Evolutionary conservation across 2,888 invertebrate species (phyloP), one percentile per base, ranked within the genome.

Genomic region (Heterodera filipjevi): DNA sequence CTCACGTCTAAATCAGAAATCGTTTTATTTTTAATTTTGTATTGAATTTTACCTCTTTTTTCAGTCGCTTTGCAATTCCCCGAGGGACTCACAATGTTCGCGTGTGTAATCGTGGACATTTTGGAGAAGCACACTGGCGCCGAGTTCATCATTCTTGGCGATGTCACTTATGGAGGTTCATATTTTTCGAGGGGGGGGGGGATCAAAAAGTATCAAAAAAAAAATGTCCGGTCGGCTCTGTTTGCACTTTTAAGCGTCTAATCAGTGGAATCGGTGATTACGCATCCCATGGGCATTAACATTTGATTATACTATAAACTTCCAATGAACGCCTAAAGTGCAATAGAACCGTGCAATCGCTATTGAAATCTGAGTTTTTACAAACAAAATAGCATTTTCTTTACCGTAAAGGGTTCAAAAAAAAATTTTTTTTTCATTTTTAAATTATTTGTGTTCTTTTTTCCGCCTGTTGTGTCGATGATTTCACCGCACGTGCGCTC

Each of bases 131-230:
- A 89, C 80, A 88, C 88, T 6, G 85, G 80, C 5, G 85, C 86
- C 89, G 96, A 97, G 86, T 94, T 94, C 0, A 92, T 98, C 72
- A 96, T 99, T 81, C 95, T 99, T 95, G 98, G 96, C 12, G 99
- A 99, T 91, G 97, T 99, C 27, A 98, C 99, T 0, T 99, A 99
- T 89, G 99, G 99, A 59, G 59, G 59, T 59, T 27, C 22, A 27
- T 14, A 59, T 27, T 8, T 59, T 27, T 39, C 12, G 39, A 12
- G 6, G 39, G 39, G 39, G 39, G 39, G 39, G 39, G 39, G 39
- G 39, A 12, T 39, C 39, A 10, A 39, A 39, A 39, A 39, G 2
- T 39, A 10, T 39, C 39, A 39, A 39, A 39, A 39, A 39, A 39
- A 39, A 39, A 39, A 1, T 39, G n/a, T 32, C 2, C 66, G 32